These are phyloP conservation scores for Chaenogobius annularis DNA, from an alignment of 2,113 vertebrate species.

Conservation along the genomic window DNA sequence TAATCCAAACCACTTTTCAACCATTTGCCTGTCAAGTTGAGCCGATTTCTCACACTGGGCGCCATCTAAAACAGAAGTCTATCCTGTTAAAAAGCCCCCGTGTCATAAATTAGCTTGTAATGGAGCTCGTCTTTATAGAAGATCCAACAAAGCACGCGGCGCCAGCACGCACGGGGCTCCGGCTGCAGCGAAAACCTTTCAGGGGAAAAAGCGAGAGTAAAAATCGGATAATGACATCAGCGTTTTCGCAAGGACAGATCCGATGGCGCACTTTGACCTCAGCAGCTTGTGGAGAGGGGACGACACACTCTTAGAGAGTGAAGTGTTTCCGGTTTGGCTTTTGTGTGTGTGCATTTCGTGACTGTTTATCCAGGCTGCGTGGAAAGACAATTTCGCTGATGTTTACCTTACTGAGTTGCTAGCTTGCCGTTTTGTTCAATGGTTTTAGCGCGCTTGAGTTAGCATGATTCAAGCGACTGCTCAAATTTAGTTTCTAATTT, in stretches of 20 bases:
- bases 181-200: slow-evolving; percentile 17
- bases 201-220: neutral
- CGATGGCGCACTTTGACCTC: neutral
- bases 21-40: slow-evolving; percentile 10
- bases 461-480: neutral
- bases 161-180: neutral
- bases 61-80: neutral
- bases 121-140: neutral
- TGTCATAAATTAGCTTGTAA: neutral
- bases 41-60: neutral
- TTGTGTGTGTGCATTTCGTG: neutral
- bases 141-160: neutral
- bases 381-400: too few species aligned
- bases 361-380: too few species aligned
- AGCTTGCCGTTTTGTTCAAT: too few species aligned
- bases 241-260: slow-evolving; percentile 21
- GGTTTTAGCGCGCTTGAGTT: too few species aligned
- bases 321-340: neutral
- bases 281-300: slow-evolving; percentile 12
- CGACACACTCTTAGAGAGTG: neutral
- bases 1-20: slow-evolving; percentile 7
- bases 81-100: neutral
- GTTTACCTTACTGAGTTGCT: too few species aligned
- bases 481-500: neutral
- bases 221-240: slow-evolving; percentile 14